A percentile compares a stretch with the other conserved stretches of the same genome.
Evolutionary conservation across 2,797 vertebrate species (phyloP).

Genomic region (Phoeniculus purpureus): DNA sequence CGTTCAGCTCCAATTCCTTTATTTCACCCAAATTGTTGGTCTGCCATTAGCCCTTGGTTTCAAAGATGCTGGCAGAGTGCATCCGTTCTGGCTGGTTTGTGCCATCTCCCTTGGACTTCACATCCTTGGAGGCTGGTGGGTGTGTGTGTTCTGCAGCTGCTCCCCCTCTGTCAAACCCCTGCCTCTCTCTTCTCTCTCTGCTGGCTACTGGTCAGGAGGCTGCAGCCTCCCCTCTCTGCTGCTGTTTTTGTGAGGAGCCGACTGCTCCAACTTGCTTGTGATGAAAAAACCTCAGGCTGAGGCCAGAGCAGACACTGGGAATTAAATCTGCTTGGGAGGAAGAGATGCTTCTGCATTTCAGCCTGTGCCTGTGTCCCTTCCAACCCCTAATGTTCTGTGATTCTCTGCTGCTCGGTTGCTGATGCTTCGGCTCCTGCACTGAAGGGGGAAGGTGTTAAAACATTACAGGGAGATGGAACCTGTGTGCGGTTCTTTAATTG

Average conservation of each 20-base stretch:
- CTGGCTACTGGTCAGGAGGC: background rate
- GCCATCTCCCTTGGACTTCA: background rate
- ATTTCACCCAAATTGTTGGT: background rate
- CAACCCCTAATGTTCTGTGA: no score
- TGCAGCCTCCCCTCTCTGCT: background rate
- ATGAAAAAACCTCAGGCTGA: background rate
- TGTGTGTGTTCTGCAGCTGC: background rate
- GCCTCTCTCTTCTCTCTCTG: background rate
- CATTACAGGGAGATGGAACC: background rate
- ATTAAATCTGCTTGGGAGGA: slow-evolving; percentile 20
- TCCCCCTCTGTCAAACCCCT: background rate
- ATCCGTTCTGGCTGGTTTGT: background rate
- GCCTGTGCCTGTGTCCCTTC: background rate
- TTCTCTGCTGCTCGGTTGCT: background rate
- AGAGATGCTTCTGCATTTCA: background rate
- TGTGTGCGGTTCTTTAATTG: background rate
- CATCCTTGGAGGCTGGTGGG: rapidly evolving
- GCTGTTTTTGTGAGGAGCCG: background rate
- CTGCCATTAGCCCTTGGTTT: background rate
- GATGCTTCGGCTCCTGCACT: background rate
- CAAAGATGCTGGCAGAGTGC: background rate
- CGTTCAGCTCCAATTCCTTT: background rate
- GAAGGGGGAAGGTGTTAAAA: background rate
- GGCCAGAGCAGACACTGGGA: background rate
- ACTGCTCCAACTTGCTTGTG: background rate